Base-by-base conservation (phyloP, 2,113 vertebrate genomes). In the Heterotis niloticus region DNA sequence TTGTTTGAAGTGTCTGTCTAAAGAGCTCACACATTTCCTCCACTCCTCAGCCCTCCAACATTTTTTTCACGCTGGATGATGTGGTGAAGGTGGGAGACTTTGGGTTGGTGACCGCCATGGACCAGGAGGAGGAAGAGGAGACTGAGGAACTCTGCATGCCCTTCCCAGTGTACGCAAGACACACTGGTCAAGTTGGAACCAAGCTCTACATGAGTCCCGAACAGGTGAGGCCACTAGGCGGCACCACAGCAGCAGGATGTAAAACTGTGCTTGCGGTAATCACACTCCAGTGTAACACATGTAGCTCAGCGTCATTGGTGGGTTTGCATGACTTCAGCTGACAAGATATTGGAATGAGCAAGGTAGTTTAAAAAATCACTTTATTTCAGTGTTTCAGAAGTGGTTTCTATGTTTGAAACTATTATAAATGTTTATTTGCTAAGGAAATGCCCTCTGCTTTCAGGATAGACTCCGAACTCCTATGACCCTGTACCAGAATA, bases 141-240 rank as follows among this genome's bases (percentile, higher is more conserved):
- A 44, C 34, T 44, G 95, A 98, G 4, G 95, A 96, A 28, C 89
- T 92, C 1, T 88, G 87, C 0, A 91, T 91, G 51, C 91, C 98
- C 80, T 97, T 96, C 88, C 96, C 97, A 7, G 91, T 92, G 18
- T 96, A 98, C 10, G 95, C 96, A 78, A 92, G 95, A 0, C 98
- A 99, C 91, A 99, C 98, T 0, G 97, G 97, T 71, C 97, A 99
- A 90, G 98, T 99, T 24, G 98, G 98, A 83, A 99, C 98, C 82
- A 99, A 98, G 82, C 95, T 99, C 10, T 99, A 99, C 88, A 99
- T 99, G 98, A 99, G 98, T 87, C 98, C 98, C 0, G 98, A 99
- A 86, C 98, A 99, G 96, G 98, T 97, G 82, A 86, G 92, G 0
- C 14, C 28, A 60, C 71, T 57, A 10, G 52, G 24, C 28, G 29